Evolutionary conservation across 2,113 vertebrate species (phyloP), one percentile per base, ranked within the genome.

Genomic region (Hucho hucho): DNA sequence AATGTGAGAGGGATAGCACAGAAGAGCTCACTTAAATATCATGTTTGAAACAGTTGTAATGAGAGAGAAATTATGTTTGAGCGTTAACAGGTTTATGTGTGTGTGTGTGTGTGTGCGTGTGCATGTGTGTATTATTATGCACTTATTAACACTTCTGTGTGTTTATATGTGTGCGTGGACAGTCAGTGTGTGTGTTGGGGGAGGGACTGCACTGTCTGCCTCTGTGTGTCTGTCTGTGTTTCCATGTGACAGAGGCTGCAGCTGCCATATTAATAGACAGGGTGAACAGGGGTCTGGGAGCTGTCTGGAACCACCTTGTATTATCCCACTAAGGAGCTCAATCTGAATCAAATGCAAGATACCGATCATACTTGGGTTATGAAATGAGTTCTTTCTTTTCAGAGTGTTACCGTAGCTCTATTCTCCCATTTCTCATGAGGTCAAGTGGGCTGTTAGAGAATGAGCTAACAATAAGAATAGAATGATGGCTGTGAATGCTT

Each of bases 231-330:
- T 75, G 67, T 75, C 79, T 83, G 64, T 67, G 78, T 71, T 77
- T 70, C 73, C 64, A 74, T 81, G 79, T 80, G 84, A 70, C 82
- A 74, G 69, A 80, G 64, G 46, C 79, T 80, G 80, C 70, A 86
- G 81, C 80, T 87, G 86, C 79, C 80, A 85, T 82, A 70, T 79
- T 77, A 80, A 85, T 81, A 80, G 64, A 78, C 64, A 43, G 68
- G 73, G 76, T 73, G 72, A 80, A 79, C 75, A 65, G 75, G 76
- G 80, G 64, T 70, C 61, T 79, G 74, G 77, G 79, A 84, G 76
- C 72, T 84, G 65, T 68, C 65, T 68, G 65, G 29, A 68, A n/a
- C 65, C 65, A 74, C 72, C 78, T 20, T 70, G 81, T 78, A 71
- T 68, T 72, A 75, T 81, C 63, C 67, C 70, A 18, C 71, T 26